A percentile compares a stretch with the other conserved stretches of the same genome.
These are phyloP conservation scores for Lasiommata megera DNA, from an alignment of 2,888 invertebrate species.

Conservation along the genomic window DNA sequence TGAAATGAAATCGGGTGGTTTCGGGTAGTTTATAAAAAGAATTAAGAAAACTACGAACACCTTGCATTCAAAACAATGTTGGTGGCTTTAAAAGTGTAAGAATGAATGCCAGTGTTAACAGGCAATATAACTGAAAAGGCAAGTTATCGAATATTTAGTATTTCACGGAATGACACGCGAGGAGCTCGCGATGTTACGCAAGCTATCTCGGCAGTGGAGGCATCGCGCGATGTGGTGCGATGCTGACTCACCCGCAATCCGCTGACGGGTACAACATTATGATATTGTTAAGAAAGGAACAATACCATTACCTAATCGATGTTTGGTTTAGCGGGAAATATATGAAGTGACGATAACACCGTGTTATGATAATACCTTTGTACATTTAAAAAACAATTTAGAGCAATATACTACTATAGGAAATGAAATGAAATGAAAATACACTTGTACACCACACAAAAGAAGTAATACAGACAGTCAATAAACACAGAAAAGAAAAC, in stretches of 20 bases:
- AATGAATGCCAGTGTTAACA: not conserved
- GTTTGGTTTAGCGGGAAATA: slow-evolving; percentile 6
- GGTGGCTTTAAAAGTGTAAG: not conserved
- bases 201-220: slow-evolving; percentile 29
- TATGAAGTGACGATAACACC: not conserved
- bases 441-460: too few species aligned
- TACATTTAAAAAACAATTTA: not conserved
- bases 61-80: too few species aligned
- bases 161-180: slow-evolving; percentile 31
- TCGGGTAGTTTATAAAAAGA: too few species aligned
- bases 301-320: slow-evolving; percentile 12
- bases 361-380: not conserved
- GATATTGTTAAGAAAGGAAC: slow-evolving; percentile 5
- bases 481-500: too few species aligned
- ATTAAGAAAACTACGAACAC: too few species aligned
- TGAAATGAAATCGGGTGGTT: too few species aligned
- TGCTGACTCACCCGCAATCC: slow-evolving; percentile 24
- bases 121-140: not conserved
- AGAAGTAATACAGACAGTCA: too few species aligned
- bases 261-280: slow-evolving; percentile 18
- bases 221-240: slow-evolving; percentile 20
- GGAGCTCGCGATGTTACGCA: slow-evolving; percentile 37
- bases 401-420: too few species aligned
- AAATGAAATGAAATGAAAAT: too few species aligned
- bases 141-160: slow-evolving; percentile 4